Percentiles rank a stretch among this genome's conserved stretches.
Evolutionary conservation across 30 jellyfish, hydroid and myxozoan genomes (phyloP).

Genomic region (Turritopsis rubra): DNA sequence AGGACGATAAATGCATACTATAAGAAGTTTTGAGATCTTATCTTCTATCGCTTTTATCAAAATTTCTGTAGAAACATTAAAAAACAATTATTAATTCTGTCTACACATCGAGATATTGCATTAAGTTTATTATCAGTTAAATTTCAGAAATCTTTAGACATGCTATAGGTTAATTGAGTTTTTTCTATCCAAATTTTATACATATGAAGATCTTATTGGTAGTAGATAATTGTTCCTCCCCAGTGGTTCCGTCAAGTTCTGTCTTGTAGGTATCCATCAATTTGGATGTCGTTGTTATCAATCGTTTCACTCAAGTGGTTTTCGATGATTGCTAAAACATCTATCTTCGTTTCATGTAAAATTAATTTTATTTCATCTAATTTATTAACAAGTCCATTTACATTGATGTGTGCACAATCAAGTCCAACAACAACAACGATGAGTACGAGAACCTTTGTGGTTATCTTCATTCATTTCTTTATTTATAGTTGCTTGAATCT

Average conservation of each 20-base stretch:
- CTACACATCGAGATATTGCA: no score
- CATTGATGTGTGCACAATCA: not conserved
- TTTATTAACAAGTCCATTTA: not conserved
- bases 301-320: no score
- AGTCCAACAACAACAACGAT: not conserved
- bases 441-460: not conserved
- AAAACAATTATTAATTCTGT: no score
- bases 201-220: not conserved
- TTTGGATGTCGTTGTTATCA: no score
- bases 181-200: not conserved
- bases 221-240: no score
- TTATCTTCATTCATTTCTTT: no score
- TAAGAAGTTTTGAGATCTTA: not conserved
- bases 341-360: not conserved
- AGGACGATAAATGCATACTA: not conserved
- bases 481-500: not conserved
- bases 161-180: no score
- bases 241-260: not conserved
- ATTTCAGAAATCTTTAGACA: no score
- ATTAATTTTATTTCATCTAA: not conserved
- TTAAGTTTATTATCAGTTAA: no score
- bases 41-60: not conserved
- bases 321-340: not conserved
- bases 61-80: not conserved
- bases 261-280: not conserved